Evolutionary conservation across 2,888 invertebrate species (phyloP).

Genomic region (Congeria kusceri): DNA sequence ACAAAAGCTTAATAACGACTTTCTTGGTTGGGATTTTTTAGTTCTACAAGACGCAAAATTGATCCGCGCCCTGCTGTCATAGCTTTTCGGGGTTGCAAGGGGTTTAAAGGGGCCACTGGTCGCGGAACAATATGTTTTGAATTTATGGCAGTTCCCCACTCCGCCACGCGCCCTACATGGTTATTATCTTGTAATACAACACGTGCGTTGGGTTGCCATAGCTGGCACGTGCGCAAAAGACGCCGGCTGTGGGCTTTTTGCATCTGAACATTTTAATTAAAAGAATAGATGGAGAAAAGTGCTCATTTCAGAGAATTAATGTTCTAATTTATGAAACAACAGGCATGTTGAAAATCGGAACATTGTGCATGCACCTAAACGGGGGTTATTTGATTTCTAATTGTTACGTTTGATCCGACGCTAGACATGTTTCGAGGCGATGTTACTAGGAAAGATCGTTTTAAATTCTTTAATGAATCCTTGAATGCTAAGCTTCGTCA

Average conservation of each 20-base stretch:
- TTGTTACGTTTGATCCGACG: no score
- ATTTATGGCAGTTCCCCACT: conserved; percentile 61
- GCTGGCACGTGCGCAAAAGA: background rate
- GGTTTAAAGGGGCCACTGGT: conserved; percentile 21
- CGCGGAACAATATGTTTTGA: conserved; percentile 46
- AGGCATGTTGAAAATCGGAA: no score
- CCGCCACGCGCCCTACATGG: conserved; percentile 50
- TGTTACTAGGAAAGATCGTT: no score
- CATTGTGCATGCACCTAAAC: no score
- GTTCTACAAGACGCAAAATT: conserved; percentile 39
- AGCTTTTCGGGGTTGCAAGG: conserved; percentile 23
- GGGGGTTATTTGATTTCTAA: no score
- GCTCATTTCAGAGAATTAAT: background rate
- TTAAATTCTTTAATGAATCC: no score
- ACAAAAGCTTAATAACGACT: conserved; percentile 43
- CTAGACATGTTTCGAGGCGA: no score
- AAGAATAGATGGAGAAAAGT: background rate
- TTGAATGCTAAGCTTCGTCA: no score
- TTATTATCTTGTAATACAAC: conserved; percentile 56
- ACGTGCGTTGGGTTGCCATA: conserved; percentile 36
- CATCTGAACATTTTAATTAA: background rate
- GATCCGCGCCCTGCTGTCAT: conserved; percentile 40
- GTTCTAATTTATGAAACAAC: no score
- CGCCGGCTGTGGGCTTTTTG: conserved; percentile 3
- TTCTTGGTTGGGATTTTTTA: conserved; percentile 26